Base-by-base conservation (phyloP, 1,140 invertebrate species). In the Olivierus martensii region DNA sequence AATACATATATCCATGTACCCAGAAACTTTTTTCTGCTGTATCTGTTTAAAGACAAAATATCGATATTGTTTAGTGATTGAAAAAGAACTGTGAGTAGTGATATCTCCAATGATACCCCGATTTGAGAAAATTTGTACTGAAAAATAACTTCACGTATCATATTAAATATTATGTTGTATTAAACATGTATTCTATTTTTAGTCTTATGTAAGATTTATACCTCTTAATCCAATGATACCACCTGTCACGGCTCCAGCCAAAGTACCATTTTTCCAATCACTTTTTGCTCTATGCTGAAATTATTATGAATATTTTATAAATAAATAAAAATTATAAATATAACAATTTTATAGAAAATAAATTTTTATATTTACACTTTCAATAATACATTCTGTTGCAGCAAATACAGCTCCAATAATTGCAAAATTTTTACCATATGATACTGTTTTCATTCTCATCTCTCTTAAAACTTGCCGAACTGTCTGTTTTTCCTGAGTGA, bases 381-480 rank as follows among this genome's bases (percentile, higher is more conserved):
- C 92, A 66, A 96, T 85, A 17, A 79, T 76, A 67, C 93, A 97
- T 73, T 96, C 92, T 10, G 92, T 80, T 7, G 81, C 84, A 34
- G 93, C 82, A 73, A 97, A 99, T 46, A 97, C 77, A 18, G 82
- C 79, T 51, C 94, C 95, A 59, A 98, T 77, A 44, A 94, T 73
- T 17, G 92, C 94, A 79, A 99, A 99, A 69, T 96, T 98, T 73
- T 98, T 98, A 0, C 86, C 93, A 73, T 97, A 95, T 49, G 85
- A 80, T 39, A 91, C 66, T 47, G 88, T 91, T 6, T 91, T 83
- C 1, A 72, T 74, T 71, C 86, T 89, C 88, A 98, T 94, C 71
- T 99, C 95, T 42, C 78, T 69, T 53, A 93, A 78, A 43, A 92
- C 82, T 71, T 90, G 81, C 59, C 79, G 69, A 0, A 83, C 86